phyloP scores from a whole-genome alignment of 2,113 vertebrate genomes.

The Pachyramphus minor region DNA sequence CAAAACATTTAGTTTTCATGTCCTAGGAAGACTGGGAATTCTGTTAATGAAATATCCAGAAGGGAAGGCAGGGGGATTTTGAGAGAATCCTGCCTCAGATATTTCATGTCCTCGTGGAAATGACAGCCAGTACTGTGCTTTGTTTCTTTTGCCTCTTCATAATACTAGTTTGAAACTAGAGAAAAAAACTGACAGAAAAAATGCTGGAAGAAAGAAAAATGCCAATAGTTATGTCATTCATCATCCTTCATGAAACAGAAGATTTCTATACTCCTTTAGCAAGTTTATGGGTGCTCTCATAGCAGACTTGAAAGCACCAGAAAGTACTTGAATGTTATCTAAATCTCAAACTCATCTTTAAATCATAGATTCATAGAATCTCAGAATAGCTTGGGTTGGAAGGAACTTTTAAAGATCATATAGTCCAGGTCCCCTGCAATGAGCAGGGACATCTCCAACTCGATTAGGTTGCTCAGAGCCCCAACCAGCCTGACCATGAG shows the following conservation, averaged over 20 bases:
- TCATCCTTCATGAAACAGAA: not conserved
- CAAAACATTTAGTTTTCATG: not conserved
- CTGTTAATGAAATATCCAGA: not conserved
- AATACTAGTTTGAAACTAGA: not conserved
- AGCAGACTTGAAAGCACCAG: not conserved
- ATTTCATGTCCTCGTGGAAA: not conserved
- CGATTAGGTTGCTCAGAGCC: not conserved
- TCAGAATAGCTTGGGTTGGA: not conserved
- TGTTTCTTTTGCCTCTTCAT: not conserved
- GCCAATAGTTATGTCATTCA: not conserved
- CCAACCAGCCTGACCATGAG: not conserved
- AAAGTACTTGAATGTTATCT: not conserved
- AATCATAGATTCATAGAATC: not conserved
- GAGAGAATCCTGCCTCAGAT: not conserved
- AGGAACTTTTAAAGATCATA: not conserved
- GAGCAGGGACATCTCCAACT: not conserved
- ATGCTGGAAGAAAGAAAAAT: not conserved
- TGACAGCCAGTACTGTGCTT: not conserved
- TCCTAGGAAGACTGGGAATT: not conserved
- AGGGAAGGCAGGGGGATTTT: not conserved
- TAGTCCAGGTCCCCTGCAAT: not conserved
- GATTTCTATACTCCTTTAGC: not conserved
- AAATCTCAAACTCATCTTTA: not conserved
- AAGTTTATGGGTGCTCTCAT: not conserved
- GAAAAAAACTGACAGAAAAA: not conserved